phyloP scores from a whole-genome alignment of 1,140 invertebrate genomes.

The Drosophila albomicans region DNA sequence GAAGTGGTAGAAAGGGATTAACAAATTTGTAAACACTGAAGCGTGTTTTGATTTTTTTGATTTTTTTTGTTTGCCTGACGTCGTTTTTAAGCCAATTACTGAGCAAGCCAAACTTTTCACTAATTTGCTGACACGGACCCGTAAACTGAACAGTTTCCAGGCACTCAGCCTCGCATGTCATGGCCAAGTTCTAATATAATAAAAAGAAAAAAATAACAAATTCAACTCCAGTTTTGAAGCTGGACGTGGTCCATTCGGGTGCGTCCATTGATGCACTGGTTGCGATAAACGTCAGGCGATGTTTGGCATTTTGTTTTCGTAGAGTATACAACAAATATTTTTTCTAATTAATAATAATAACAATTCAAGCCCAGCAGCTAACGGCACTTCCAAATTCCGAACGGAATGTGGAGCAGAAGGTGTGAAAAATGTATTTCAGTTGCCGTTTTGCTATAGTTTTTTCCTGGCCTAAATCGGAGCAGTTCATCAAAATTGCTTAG shows the following conservation, averaged over 20 bases:
- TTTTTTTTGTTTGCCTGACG: slow-evolving; percentile 8
- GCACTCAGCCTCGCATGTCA: slow-evolving; percentile 62
- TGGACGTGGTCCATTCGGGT: slow-evolving; percentile 41
- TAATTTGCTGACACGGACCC: slow-evolving; percentile 74
- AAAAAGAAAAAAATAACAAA: slow-evolving; percentile 15
- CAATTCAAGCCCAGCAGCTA: slow-evolving; percentile 68
- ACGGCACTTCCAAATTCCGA: slow-evolving; percentile 50
- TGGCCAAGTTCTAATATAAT: slow-evolving; percentile 73
- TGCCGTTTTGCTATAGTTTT: background rate
- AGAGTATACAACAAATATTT: slow-evolving; percentile 66
- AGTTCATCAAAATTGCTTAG: slow-evolving; percentile 63
- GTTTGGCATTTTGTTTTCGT: slow-evolving; percentile 36
- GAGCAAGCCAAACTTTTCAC: slow-evolving; percentile 74
- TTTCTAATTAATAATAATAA: slow-evolving; percentile 81
- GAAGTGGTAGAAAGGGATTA: background rate
- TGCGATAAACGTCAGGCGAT: slow-evolving; percentile 73
- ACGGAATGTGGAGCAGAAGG: slow-evolving; percentile 42
- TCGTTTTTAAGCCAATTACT: slow-evolving; percentile 66
- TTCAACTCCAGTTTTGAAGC: slow-evolving; percentile 16
- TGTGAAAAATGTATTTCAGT: slow-evolving; percentile 33
- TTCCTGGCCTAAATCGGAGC: slow-evolving; percentile 53
- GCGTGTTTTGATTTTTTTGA: slow-evolving; percentile 9
- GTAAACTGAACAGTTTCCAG: slow-evolving; percentile 39
- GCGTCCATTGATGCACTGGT: slow-evolving; percentile 49
- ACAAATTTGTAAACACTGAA: slow-evolving; percentile 64